Base-by-base conservation (phyloP, 2,888 invertebrate genomes). In the Chaetoderma sp. region DNA sequence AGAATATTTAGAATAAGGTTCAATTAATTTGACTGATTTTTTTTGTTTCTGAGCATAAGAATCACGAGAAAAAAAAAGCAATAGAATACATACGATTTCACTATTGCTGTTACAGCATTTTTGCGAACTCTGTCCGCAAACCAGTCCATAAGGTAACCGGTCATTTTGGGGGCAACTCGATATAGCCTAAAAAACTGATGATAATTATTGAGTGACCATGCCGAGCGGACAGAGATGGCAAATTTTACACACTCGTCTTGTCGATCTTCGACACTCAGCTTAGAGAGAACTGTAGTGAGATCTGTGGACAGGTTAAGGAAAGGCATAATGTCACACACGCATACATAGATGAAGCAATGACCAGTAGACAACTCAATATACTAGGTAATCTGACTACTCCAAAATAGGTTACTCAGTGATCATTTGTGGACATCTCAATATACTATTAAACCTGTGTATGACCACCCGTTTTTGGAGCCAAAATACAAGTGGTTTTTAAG, bases 81-180 rank as follows among this genome's bases (percentile, higher is more conserved):
- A 18, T 30, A 42, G 64, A 62, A 79, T 91, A 96, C 97, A 90
- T 94, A 99, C 97, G 96, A 93, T 92, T 96, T 98, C 76, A 97
- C 91, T 87, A 98, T 93, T 86, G 91, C 91, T 88, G 93, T 96
- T 83, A 98, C 90, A 81, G 96, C 98, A 79, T 90, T 89, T 88
- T 94, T 96, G 83, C 99, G 90, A 87, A 98, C 97, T 83, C 98
- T 90, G 74, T 96, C 94, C 85, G 96, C 91, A 90, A 98, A 98
- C 96, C 98, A 96, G 89, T 98, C 98, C 89, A 99, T 94, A 75
- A 99, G 90, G 88, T 94, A 96, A 64, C 94, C 94, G 50, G 95
- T 93, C 98, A 99, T 98, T 83, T 93, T 90, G 23, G 98, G 98
- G 44, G 98, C 93, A 67, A 89, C 88, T 82, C 91, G 91, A 88